These are phyloP conservation scores for Sepiola atlantica DNA, from an alignment of 2,888 invertebrate species.

Conservation along the genomic window DNA sequence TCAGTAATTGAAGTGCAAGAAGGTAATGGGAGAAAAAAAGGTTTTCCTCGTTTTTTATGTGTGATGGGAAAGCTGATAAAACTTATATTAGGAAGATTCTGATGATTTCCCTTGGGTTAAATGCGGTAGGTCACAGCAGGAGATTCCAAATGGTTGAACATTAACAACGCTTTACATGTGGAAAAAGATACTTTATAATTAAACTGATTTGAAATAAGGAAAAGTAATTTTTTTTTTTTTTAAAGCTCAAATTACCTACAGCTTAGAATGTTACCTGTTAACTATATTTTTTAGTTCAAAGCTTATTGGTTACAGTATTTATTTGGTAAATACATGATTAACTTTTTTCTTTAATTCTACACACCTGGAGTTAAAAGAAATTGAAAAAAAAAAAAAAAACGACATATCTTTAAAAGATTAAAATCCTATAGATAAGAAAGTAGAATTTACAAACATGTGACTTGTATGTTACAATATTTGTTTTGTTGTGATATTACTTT, in stretches of 20 bases:
- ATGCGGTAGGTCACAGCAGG: background rate
- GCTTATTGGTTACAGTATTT: no score
- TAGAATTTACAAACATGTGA: no score
- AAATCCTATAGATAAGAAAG: no score
- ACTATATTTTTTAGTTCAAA: no score
- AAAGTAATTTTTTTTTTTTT: background rate
- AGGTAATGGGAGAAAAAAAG: background rate
- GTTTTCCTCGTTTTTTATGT: background rate
- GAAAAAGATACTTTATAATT: slow-evolving; percentile 8
- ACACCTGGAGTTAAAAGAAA: no score
- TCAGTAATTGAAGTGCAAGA: background rate
- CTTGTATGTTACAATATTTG: no score
- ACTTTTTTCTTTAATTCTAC: no score
- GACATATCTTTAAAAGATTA: no score
- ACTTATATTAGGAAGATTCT: background rate
- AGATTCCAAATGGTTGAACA: background rate
- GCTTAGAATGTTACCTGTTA: background rate
- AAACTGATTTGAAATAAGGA: background rate
- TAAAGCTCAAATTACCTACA: background rate
- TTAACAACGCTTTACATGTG: background rate
- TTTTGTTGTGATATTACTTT: no score
- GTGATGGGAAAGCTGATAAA: background rate
- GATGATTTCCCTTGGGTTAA: slow-evolving; percentile 32
- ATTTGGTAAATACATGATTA: no score
- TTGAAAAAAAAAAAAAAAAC: no score